These are phyloP conservation scores for Psilopogon haemacephalus DNA, from an alignment of 2,113 vertebrate species.

Conservation along the genomic window DNA sequence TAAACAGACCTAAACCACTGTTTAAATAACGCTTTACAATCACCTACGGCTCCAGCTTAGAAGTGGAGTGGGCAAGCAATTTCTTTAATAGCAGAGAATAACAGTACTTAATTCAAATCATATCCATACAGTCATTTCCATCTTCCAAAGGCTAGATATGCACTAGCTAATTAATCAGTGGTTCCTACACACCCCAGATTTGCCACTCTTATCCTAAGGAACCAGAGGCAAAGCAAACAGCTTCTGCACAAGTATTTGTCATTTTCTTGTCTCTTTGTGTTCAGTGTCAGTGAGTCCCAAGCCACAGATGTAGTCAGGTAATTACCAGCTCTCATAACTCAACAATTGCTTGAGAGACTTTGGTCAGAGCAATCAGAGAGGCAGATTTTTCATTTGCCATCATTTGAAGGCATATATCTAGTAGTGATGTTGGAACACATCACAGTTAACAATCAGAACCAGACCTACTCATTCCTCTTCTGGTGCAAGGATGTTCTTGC, in stretches of 20 bases:
- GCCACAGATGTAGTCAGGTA: not conserved
- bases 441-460: not conserved
- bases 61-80: not conserved
- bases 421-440: not conserved
- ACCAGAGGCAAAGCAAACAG: not conserved
- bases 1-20: not conserved
- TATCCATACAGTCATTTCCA: not conserved
- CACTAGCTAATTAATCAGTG: not conserved
- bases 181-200: not conserved
- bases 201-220: not conserved
- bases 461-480: not conserved
- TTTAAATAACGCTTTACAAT: not conserved
- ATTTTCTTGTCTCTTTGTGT: not conserved
- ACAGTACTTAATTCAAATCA: not conserved
- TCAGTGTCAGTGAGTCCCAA: not conserved
- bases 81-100: not conserved
- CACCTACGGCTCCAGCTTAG: not conserved
- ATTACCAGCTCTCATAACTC: conserved; percentile 14
- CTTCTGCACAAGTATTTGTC: not conserved
- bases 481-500: not conserved
- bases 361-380: not conserved
- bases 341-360: not conserved
- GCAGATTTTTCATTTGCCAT: not conserved
- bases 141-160: not conserved
- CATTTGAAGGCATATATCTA: not conserved